A percentile compares a stretch with the other conserved stretches of the same genome.
Evolutionary conservation across 2,797 vertebrate species (phyloP).

Genomic region (Tapera naevia): DNA sequence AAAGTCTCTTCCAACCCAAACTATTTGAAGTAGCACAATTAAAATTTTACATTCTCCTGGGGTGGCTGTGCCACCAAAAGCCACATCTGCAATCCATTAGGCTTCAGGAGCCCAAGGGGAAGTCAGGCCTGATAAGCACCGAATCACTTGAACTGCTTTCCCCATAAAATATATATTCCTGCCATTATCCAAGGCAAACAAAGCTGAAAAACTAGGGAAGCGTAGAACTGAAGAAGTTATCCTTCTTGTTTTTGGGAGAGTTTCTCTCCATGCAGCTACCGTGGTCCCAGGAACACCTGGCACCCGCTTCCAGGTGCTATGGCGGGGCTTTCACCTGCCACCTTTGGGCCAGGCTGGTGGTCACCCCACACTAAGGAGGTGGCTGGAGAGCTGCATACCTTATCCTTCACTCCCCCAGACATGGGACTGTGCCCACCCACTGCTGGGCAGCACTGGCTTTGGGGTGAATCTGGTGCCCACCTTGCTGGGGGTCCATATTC

Average conservation of each 20-base stretch:
- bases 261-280: background rate
- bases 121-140: rapidly evolving
- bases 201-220: background rate
- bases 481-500: no score
- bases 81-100: background rate
- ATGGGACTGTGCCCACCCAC: no score
- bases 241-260: background rate
- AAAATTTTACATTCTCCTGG: background rate
- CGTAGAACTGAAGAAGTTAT: rapidly evolving
- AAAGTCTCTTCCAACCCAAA: no score
- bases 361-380: no score
- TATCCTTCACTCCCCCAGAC: no score
- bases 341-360: no score
- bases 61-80: background rate
- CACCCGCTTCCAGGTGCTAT: background rate
- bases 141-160: background rate
- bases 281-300: background rate
- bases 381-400: no score
- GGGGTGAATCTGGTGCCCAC: no score
- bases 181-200: background rate
- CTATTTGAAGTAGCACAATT: background rate
- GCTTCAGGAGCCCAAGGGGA: background rate
- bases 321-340: background rate
- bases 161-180: rapidly evolving
- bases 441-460: no score